Evolutionary conservation across 2,113 vertebrate genomes (phyloP).

Genomic region (Prinia subflava): DNA sequence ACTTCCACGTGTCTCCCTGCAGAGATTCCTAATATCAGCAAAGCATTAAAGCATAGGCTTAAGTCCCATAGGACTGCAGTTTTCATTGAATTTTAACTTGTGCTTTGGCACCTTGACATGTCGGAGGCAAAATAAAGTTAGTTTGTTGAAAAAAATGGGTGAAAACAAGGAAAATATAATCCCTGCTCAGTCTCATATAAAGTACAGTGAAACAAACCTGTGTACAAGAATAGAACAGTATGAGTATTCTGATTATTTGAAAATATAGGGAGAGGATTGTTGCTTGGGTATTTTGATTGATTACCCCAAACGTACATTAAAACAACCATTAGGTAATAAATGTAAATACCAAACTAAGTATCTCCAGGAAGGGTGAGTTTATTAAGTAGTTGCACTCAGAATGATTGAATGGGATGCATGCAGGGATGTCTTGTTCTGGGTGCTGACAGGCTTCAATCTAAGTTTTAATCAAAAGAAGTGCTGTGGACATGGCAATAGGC

Average conservation of each 20-base stretch:
- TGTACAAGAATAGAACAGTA: not conserved
- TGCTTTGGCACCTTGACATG: not conserved
- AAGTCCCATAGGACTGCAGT: not conserved
- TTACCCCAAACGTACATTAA: not conserved
- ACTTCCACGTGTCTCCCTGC: not conserved
- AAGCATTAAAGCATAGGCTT: not conserved
- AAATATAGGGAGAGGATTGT: not conserved
- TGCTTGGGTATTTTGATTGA: not conserved
- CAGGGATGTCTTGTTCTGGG: not conserved
- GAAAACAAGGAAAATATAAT: not conserved
- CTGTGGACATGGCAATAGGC: not conserved
- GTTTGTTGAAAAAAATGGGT: not conserved
- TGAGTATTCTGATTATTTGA: not conserved
- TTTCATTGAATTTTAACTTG: not conserved
- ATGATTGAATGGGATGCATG: not conserved
- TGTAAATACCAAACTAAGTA: not conserved
- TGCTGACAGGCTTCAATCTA: not conserved
- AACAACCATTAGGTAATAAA: not conserved
- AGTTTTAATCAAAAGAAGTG: not conserved
- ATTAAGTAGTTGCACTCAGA: not conserved
- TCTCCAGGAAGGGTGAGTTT: not conserved
- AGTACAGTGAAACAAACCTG: not conserved
- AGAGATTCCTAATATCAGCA: not conserved
- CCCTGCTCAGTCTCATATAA: accelerated
- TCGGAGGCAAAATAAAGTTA: not conserved